Evolutionary conservation across 2,113 vertebrate species (phyloP), one percentile per base, ranked within the genome.

Genomic region (Malurus alboscapulatus): DNA sequence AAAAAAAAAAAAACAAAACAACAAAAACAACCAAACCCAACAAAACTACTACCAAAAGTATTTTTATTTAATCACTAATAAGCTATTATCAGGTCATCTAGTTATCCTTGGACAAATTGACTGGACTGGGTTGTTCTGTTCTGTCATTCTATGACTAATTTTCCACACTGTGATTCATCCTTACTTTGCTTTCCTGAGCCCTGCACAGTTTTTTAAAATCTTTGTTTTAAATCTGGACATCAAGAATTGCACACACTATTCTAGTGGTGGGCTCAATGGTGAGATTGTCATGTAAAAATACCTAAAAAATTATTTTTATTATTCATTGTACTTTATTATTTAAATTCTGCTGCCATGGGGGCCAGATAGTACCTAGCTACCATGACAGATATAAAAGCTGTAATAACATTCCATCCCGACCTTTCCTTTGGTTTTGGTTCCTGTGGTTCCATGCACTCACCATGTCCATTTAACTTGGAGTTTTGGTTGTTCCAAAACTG

Each of bases 401-500:
- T 88, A 96, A 92, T 75, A 96, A 92, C 76, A 94, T 94, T 94
- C 48, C 73, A 81, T 68, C 84, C 34, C 66, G 75, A 42, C 48
- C 25, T 94, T 86, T 84, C 26, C 51, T 86, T 93, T 75, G 65
- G 57, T 84, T 93, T 90, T 93, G 53, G 69, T 90, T 96, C 61
- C 57, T 90, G 84, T 95, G 88, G 69, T 94, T 94, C 76, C 65
- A 7, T 87, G 40, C 73, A 75, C 19, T 95, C 57, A 57, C 62
- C 76, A 74, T 88, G 61, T 72, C 82, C 65, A 61, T 87, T 90
- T 86, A 81, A 63, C 65, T 90, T 36, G 51, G 57, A 87, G 55
- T 88, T 95, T 96, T 81, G 65, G 68, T 94, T 90, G 68, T 80
- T 95, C 80, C 83, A 88, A 86, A 94, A 92, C 48, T 88, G 84